Evolutionary conservation across 2,113 vertebrate genomes (phyloP), one percentile per base, ranked within the genome.

Genomic region (Enhydra lutris): DNA sequence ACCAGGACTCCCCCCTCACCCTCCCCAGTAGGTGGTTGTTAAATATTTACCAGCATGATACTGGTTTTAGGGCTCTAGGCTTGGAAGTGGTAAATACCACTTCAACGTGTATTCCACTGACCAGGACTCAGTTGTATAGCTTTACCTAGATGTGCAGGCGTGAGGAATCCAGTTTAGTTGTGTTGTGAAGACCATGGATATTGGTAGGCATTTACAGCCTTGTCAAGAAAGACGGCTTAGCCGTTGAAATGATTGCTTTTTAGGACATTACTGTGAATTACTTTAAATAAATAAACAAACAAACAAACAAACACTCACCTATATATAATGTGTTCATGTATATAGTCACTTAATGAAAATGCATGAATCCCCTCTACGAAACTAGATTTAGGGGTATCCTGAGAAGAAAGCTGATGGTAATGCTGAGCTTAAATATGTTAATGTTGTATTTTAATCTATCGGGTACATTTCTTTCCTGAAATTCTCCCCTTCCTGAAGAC

Each of bases 391-490:
- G 11, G 36, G 12, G 8, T 81, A 57, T 14, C n/a, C 21, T 95
- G 7, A 88, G 31, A 89, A 80, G 80, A 94, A 78, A 81, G 7
- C 34, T 2, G 3, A 24, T 24, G 23, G 21, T 63, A 65, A 80
- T 59, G 31, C 21, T 89, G 59, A 23, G 42, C 57, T 98, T 94
- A 85, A 45, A 45, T 94, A 95, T 31, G 26, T 88, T 26, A 83
- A 97, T 97, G 79, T 92, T 86, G 59, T 92, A 94, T 90, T 96
- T 98, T 95, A 90, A n/a, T 87, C 98, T 95, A 71, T 94, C 52
- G 97, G 67, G 17, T 78, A 87, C 17, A 55, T 34, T 89, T 42
- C 67, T 74, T 92, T 59, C 80, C 42, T 71, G 82, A 91, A 97
- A 71, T 45, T 79, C 61, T 91, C 45, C 21, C 34, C 45, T 85